Evolutionary conservation across 1,140 invertebrate genomes (phyloP).

Genomic region (Bombyx mori): ASM3026992v2 NC_085129.1:12839501-12840000

Average conservation of each 20-base stretch:
- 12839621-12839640: neutral
- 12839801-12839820: constrained; percentile 1
- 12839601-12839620: too few relatives aligned
- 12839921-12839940: too few relatives aligned
- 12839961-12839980: too few relatives aligned
- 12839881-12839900: neutral
- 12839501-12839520: too few relatives aligned
- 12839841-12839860: constrained; percentile 16
- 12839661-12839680: constrained; percentile 19
- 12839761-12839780: neutral
- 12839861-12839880: constrained; percentile 14
- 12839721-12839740: constrained; percentile 13
- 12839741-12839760: constrained; percentile 16
- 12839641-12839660: constrained; percentile 18
- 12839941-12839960: too few relatives aligned
- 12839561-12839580: too few relatives aligned
- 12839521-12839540: too few relatives aligned
- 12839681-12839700: constrained; percentile 19
- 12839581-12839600: too few relatives aligned
- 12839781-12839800: constrained; percentile 5
- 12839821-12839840: constrained; percentile 11
- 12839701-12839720: constrained; percentile 17
- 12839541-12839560: too few relatives aligned
- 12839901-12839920: too few relatives aligned
- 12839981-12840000: too few relatives aligned